A percentile compares a stretch with the other conserved stretches of the same genome.
Evolutionary conservation across 1,140 invertebrate genomes (phyloP).

Genomic region (Hycleus cichorii): DNA sequence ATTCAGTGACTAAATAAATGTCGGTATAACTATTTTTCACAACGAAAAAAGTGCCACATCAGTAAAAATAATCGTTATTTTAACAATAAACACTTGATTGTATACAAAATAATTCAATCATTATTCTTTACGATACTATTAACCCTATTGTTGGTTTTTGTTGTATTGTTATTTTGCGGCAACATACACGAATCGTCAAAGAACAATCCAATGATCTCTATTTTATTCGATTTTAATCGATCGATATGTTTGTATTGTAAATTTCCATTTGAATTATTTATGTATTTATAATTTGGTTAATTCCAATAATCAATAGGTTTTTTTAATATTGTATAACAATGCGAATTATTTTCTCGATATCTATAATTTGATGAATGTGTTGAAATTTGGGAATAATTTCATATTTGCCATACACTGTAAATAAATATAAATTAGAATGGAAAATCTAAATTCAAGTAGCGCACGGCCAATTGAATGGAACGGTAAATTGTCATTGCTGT

Average conservation of each 20-base stretch:
- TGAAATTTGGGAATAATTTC: conserved; percentile 19
- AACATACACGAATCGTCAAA: conserved; percentile 5
- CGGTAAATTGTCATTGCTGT: conserved; percentile 37
- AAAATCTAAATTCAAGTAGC: conserved; percentile 37
- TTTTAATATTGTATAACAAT: no score
- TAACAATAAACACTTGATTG: conserved; percentile 20
- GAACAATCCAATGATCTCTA: conserved; percentile 7
- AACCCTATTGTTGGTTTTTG: conserved; percentile 17
- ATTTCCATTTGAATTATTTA: not conserved
- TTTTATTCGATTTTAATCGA: no score
- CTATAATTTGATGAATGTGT: no score
- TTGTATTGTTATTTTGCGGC: conserved; percentile 19
- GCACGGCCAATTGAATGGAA: conserved; percentile 35
- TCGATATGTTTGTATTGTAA: no score
- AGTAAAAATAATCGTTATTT: conserved; percentile 25
- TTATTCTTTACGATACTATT: conserved; percentile 23
- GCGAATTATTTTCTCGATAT: no score
- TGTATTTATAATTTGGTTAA: not conserved
- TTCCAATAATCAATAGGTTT: no score
- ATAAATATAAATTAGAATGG: conserved; percentile 19
- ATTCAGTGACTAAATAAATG: conserved; percentile 3
- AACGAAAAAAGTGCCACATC: conserved; percentile 16
- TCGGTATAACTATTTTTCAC: conserved; percentile 6
- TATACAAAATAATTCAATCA: conserved; percentile 24
- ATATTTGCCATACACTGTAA: conserved; percentile 30